These are phyloP conservation scores for Ciconia stormi DNA, from an alignment of 2,113 vertebrate genomes.

Conservation along the genomic window DNA sequence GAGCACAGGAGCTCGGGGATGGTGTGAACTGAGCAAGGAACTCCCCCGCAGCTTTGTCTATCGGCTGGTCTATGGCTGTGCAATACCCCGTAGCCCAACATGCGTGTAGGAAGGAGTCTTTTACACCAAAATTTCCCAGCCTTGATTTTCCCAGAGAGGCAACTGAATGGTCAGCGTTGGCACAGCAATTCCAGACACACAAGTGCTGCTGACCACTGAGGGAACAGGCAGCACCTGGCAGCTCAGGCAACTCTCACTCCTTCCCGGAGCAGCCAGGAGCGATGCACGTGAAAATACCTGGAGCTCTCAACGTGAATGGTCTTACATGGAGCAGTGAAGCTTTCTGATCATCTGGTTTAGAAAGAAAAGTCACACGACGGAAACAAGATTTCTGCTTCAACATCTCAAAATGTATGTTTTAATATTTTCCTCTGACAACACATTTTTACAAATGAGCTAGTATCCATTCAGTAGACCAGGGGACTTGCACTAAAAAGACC, in stretches of 20 bases:
- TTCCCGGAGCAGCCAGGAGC: neutral
- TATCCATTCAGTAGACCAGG: neutral
- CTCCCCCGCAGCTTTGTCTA: neutral
- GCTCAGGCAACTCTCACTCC: neutral
- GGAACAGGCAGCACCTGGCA: neutral
- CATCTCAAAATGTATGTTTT: rapidly evolving
- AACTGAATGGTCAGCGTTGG: too few species aligned
- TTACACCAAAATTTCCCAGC: neutral
- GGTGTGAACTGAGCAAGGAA: neutral
- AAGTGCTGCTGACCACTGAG: neutral
- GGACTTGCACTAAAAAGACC: neutral
- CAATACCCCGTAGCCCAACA: neutral
- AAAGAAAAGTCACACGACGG: neutral
- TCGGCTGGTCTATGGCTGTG: neutral
- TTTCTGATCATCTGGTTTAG: neutral
- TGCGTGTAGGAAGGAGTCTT: neutral
- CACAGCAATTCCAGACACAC: neutral
- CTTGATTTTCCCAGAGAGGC: neutral
- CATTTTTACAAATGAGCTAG: neutral
- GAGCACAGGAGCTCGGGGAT: neutral
- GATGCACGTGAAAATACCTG: neutral
- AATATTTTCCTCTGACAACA: neutral
- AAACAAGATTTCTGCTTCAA: neutral
- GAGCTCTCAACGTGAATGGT: neutral
- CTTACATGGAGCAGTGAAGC: rapidly evolving